Evolutionary conservation across 2,888 invertebrate species (phyloP).

Genomic region (Eupsilia transversa): DNA sequence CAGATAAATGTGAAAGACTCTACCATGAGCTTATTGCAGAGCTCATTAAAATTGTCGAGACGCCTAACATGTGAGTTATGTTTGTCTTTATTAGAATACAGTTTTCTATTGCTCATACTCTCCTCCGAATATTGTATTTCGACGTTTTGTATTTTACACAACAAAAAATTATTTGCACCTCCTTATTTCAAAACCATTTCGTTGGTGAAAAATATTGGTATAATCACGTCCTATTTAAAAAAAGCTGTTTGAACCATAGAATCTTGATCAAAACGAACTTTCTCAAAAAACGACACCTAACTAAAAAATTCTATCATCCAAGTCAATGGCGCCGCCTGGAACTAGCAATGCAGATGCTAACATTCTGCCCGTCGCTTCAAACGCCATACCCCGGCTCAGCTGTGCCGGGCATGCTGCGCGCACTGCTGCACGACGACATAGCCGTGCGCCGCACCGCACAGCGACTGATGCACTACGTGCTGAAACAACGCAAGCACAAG

Average conservation of each 20-base stretch:
- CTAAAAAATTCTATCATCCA: neutral
- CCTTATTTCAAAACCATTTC: neutral
- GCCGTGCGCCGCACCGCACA: constrained; percentile 94
- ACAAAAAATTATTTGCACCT: neutral
- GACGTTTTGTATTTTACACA: neutral
- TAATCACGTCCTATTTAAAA: neutral
- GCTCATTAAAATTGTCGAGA: constrained; percentile 87
- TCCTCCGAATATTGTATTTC: neutral
- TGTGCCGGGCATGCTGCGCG: constrained; percentile 92
- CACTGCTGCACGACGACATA: constrained; percentile 94
- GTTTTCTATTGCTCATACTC: neutral
- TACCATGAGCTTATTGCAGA: constrained; percentile 91
- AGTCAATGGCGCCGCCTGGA: constrained; percentile 96
- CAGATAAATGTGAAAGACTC: constrained; percentile 84
- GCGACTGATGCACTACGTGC: constrained; percentile 91
- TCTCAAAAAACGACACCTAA: neutral
- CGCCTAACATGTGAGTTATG: constrained; percentile 82
- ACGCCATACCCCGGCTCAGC: constrained; percentile 91
- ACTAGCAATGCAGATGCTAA: constrained; percentile 94
- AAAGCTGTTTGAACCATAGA: neutral
- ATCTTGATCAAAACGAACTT: neutral
- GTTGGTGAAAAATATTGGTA: neutral
- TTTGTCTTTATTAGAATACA: neutral
- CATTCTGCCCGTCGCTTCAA: constrained; percentile 93
- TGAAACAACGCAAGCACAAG: constrained; percentile 93